Base-by-base conservation (phyloP, 2,797 vertebrate genomes). In the Pseudopleuronectes americanus region DNA sequence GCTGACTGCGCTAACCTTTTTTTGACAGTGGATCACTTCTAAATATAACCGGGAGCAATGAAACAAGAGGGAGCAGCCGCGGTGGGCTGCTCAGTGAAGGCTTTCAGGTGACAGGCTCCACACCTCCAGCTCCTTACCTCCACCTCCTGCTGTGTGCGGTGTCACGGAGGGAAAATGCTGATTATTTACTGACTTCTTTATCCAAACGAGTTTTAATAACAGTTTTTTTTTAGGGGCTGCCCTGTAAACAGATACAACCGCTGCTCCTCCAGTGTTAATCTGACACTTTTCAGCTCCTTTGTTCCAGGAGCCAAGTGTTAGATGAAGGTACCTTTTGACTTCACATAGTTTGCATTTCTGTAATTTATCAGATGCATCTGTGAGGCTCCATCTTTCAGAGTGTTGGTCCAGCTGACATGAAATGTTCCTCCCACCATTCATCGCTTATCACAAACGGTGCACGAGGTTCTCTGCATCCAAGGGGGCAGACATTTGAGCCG, bases 401-500 rank as follows among this genome's bases (percentile, higher is more conserved):
- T 41, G 23, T n/a, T n/a, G 3, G 33, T 57, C 26, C 38, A 66
- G n/a, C 17, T 36, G 33, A 71, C 51, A 67, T 48, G 43, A 80
- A 66, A 57, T 55, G 55, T 28, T 36, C 14, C 41, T 33, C 16
- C 58, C 4, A 62, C 47, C 21, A 28, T 63, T 76, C 23, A 66
- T 49, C 51, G 23, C 41, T 81, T 67, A 83, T 73, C 58, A 64
- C 68, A 49, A 22, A 43, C 38, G n/a, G 57, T 8, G 22, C 4
- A 45, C 47, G 65, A 69, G 53, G 21, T 58, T 65, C 19, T 69
- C 47, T 10, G 36, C 33, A 26, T 8, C 17, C 10, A 16, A 57
- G 53, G 53, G 3, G 57, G 49, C 66, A 78, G 71, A 79, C 58
- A 77, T 61, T 55, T 45, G 58, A 23, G 41, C 33, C 33, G 62